These are phyloP conservation scores for Phaethornis superciliosus DNA, from an alignment of 2,113 vertebrate genomes.

Conservation along the genomic window DNA sequence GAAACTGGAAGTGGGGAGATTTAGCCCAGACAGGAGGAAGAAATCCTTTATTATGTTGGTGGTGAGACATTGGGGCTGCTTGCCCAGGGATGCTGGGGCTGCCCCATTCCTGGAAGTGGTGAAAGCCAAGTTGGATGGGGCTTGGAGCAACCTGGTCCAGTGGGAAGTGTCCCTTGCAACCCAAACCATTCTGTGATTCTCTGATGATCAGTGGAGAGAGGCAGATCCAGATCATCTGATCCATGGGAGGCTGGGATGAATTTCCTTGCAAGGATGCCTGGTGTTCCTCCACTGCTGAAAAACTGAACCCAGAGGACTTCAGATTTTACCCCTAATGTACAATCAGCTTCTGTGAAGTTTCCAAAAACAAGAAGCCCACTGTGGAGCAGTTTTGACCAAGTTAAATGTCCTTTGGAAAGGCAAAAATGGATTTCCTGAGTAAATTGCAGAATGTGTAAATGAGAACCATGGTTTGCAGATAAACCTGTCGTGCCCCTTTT, in stretches of 20 bases:
- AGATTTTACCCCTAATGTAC: not conserved
- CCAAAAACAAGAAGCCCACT: not conserved
- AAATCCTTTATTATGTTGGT: no score
- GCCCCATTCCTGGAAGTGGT: no score
- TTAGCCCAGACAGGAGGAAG: no score
- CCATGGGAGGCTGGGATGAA: not conserved
- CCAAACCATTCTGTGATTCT: no score
- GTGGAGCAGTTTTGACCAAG: not conserved
- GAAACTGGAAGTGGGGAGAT: no score
- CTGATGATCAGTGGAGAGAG: not conserved
- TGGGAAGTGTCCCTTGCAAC: no score
- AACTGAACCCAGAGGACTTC: not conserved
- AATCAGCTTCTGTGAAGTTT: not conserved
- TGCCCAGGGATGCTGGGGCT: no score
- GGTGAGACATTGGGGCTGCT: no score
- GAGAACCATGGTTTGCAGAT: not conserved
- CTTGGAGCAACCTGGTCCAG: no score
- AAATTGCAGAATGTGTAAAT: not conserved
- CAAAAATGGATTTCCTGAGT: not conserved
- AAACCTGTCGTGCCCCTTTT: rapidly evolving
- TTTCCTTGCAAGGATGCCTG: not conserved
- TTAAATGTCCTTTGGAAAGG: not conserved
- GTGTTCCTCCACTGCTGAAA: not conserved
- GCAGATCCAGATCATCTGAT: not conserved
- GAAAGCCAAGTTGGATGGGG: no score